Base-by-base conservation (phyloP, 92 coral and sea anemone genomes). In the Hydrozoanthus gracilis region DNA sequence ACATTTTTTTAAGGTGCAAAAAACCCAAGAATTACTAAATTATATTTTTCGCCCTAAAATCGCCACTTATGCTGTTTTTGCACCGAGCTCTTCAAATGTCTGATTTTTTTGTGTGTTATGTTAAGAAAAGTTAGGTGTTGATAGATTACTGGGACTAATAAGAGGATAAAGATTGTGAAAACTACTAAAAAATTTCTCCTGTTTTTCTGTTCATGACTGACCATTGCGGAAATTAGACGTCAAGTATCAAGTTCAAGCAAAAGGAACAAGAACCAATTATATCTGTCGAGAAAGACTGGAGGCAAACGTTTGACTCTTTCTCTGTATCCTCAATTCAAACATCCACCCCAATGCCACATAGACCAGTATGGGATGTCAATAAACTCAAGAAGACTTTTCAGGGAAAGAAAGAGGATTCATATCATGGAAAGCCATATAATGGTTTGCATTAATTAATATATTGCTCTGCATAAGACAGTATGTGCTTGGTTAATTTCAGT, bases 341-440 rank as follows among this genome's bases (percentile, higher is more conserved):
- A 15, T 79, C 84, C n/a, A 79, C 84, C 27, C 84, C 84, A 46
- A 3, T 79, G 44, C 47, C 73, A 9, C 56, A 48, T 35, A 79
- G 56, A 61, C 84, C 84, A 8, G 52, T 27, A 17, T 79, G 84
- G 84, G 84, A 79, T 48, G 56, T 64, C 0, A 56, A 79, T 27
- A 79, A 79, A 62, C 45, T 79, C 44, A 60, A 79, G 47, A 46
- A 7, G 10, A 66, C 84, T 3, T 62, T 79, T 47, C 73, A 61
- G 48, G 84, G 45, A 79, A 79, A 64, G 44, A 58, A 64, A 6
- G 15, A 62, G 8, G 58, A 17, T 17, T 62, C 73, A 8, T 47
- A 17, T 8, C 47, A 16, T 62, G 73, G 35, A 47, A 79, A 46
- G 47, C 46, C 69, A 46, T 79, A 79, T 64, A 55, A 79, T 79